Base-by-base conservation (phyloP, 37 sponge, comb jelly and placozoan species). In the Oscarella lobularis region DNA sequence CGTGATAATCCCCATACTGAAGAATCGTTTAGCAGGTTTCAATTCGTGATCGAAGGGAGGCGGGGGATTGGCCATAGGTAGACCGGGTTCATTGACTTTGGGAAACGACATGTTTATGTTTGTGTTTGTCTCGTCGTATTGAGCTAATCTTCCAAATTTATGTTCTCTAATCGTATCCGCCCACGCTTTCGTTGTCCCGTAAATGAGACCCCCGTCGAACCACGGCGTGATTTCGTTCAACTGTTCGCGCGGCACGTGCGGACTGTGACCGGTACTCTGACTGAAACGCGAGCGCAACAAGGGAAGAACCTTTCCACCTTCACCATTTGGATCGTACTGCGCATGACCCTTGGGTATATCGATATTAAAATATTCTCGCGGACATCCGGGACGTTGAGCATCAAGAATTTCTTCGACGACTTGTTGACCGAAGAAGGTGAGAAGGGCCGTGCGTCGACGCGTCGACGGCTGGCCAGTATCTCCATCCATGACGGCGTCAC, bases 221-320 rank as follows among this genome's bases (percentile, higher is more conserved):
- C 90, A 96, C 0, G 97, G 93, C 4, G 90, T 92, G 75, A 96
- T 92, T 67, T 92, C 90, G 54, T 96, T 96, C 78, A 96, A 80
- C 80, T 96, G 97, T 85, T 82, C 69, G 38, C 97, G 75, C 0
- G 97, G 97, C 29, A 79, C 84, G 75, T 89, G 84, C 3, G 97
- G 92, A 34, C 73, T 38, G 67, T 88, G 86, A 29, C 97, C 97
- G 36, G 93, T 91, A 1, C 79, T 31, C 37, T 84, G 81, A 39
- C 89, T 84, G 80, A 89, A 96, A 41, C 90, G 85, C 73, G 77
- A 72, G 9, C 97, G 77, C 1, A 85, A 80, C 75, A 96, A 84
- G 0, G 97, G 97, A 38, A 89, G 88, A 66, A 77, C 73, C 27
- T 72, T 69, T 66, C 86, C 87, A 0, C 87, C 79, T 27, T 85